These are phyloP conservation scores for Apodemia duryi DNA, from an alignment of 2,888 invertebrate genomes.

Conservation along the genomic window DNA sequence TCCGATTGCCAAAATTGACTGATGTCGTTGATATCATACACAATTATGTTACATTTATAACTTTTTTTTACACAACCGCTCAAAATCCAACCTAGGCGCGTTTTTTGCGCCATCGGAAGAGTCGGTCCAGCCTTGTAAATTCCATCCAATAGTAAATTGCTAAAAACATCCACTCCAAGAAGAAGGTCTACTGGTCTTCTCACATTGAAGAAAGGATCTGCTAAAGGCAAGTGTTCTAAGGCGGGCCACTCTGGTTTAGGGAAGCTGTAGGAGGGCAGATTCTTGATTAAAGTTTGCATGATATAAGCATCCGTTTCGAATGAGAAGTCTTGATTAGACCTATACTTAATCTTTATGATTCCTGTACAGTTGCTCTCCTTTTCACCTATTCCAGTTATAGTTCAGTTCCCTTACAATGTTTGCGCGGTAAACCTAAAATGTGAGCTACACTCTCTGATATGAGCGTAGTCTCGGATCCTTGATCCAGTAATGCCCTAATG, in stretches of 20 bases:
- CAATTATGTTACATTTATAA: conserved; percentile 20
- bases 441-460: conserved; percentile 14
- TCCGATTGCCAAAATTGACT: conserved; percentile 24
- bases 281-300: conserved; percentile 24
- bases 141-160: conserved; percentile 15
- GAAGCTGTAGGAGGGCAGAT: conserved; percentile 22
- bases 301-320: conserved; percentile 22
- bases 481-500: conserved; percentile 13
- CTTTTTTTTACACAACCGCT: conserved; percentile 20
- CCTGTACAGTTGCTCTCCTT: conserved; percentile 27
- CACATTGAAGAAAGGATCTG: conserved; percentile 24
- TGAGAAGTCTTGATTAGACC: conserved; percentile 20
- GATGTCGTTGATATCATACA: conserved; percentile 18
- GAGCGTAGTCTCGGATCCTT: conserved; percentile 13
- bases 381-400: conserved; percentile 25
- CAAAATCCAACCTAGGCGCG: conserved; percentile 31
- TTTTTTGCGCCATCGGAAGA: conserved; percentile 27
- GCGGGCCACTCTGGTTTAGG: conserved; percentile 19
- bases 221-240: conserved; percentile 19
- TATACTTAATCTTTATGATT: conserved; percentile 18
- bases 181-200: conserved; percentile 26
- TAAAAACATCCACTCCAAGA: conserved; percentile 25
- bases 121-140: conserved; percentile 11
- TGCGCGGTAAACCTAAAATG: conserved; percentile 12
- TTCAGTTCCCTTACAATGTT: conserved; percentile 18